Evolutionary conservation across 2,888 invertebrate species (phyloP), one percentile per base, ranked within the genome.

Genomic region (Tetragnatha montana): DNA sequence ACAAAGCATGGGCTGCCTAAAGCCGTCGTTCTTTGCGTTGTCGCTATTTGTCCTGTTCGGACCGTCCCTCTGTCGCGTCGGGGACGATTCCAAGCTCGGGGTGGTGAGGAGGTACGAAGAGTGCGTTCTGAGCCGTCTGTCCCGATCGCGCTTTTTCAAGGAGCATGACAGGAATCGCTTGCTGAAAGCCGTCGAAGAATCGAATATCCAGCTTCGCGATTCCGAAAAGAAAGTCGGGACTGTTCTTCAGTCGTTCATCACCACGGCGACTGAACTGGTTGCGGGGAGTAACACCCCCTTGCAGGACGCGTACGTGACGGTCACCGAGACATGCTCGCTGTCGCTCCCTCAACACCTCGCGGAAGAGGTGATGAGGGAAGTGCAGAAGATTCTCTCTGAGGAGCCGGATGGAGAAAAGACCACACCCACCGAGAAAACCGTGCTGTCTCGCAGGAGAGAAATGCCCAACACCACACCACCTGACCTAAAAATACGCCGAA

Each of bases 1-100:
- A 74, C 19, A 49, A 80, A n/a, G 14, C 51, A 86, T 86, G 86
- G 79, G 73, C 49, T 86, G 86, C 73, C 50, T 35, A 19, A 86
- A 19, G 50, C 19, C 17, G 47, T 47, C 35, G 22, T n/a, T 73
- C 0, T 22, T 86, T 71, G 22, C 35, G 35, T 86, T 6, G 14
- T 78, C 12, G 73, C 49, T n/a, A 73, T 79, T 73, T 35, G 21
- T 35, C 47, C 35, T 35, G 35, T 35, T 35, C 8, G 75, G 10
- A 69, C 35, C 35, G 35, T 35, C 51, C 17, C 17, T 10, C 14
- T n/a, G 47, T n/a, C 22, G n/a, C 2, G 51, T 35, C n/a, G 14
- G 70, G 51, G 14, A 6, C 22, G 49, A 68, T 73, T 68, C 68
- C 12, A 78, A 78, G 8, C n/a, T 78, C 8, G 79, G 21, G 35